Evolutionary conservation across 2,888 invertebrate genomes (phyloP).

Genomic region (Subacronicta megacephala): DNA sequence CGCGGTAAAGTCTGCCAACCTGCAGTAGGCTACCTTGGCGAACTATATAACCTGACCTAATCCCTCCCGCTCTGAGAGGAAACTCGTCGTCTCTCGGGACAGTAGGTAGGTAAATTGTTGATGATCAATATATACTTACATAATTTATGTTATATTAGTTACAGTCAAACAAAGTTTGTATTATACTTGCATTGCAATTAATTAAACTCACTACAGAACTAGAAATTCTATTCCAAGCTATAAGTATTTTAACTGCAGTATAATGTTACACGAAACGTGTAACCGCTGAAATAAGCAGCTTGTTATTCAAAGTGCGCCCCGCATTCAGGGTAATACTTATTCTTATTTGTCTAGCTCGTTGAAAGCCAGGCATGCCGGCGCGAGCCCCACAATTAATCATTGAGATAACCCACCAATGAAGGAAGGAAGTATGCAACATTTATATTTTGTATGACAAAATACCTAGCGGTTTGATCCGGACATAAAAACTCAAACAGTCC

Average conservation of each 20-base stretch:
- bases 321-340: conserved; percentile 53
- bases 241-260: not conserved
- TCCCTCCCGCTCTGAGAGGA: too few relatives aligned
- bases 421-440: conserved; percentile 88
- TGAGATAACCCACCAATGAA: conserved; percentile 87
- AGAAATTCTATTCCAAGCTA: not conserved
- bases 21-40: too few relatives aligned
- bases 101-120: too few relatives aligned
- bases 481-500: conserved; percentile 87
- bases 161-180: too few relatives aligned
- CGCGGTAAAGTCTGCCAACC: too few relatives aligned
- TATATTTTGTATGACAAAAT: conserved; percentile 90
- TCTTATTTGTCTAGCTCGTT: conserved; percentile 66
- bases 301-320: conserved; percentile 45
- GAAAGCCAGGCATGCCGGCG: conserved; percentile 73
- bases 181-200: not conserved
- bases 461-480: conserved; percentile 88
- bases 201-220: not conserved
- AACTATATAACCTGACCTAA: too few relatives aligned
- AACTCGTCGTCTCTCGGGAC: too few relatives aligned
- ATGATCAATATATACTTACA: too few relatives aligned
- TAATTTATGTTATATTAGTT: too few relatives aligned
- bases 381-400: conserved; percentile 84
- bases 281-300: conserved; percentile 8
- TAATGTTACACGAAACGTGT: conserved; percentile 1